These are phyloP conservation scores for Colistium nudipinnis DNA, from an alignment of 2,113 vertebrate species.

Conservation along the genomic window DNA sequence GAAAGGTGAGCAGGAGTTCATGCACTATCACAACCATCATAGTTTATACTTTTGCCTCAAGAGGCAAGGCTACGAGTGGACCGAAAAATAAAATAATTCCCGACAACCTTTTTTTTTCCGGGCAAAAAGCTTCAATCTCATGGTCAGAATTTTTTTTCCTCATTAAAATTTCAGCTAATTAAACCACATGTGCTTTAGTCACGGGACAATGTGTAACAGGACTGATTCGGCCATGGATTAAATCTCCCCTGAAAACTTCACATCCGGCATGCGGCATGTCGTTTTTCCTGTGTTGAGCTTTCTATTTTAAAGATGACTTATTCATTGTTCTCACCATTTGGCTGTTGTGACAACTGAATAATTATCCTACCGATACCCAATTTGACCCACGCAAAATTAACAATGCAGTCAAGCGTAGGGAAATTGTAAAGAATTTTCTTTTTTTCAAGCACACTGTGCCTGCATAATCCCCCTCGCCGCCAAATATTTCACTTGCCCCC, in stretches of 20 bases:
- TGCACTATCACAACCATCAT: constrained; percentile 54
- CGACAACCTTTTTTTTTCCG: constrained; percentile 12
- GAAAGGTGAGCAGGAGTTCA: constrained; percentile 80
- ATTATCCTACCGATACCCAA: not conserved
- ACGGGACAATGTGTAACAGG: not conserved
- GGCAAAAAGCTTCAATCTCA: too few species aligned
- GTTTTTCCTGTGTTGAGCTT: not conserved
- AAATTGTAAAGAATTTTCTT: not conserved
- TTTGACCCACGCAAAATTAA: not conserved
- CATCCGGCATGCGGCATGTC: not conserved
- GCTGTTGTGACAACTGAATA: not conserved
- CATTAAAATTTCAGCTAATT: constrained; percentile 13
- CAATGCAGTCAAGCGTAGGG: not conserved
- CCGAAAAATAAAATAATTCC: constrained; percentile 32
- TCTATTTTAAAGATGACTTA: not conserved
- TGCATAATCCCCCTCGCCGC: constrained; percentile 38
- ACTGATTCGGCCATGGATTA: not conserved
- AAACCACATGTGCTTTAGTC: not conserved
- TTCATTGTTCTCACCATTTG: too few species aligned
- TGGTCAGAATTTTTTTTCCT: too few species aligned
- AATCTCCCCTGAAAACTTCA: not conserved
- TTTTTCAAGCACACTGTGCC: not conserved
- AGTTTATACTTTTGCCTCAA: constrained; percentile 35
- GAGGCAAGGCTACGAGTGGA: constrained; percentile 22
- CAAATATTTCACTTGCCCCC: constrained; percentile 45